Conservation (phyloP, 1,140 invertebrate genomes). For the Scaptomyza montana region DNA sequence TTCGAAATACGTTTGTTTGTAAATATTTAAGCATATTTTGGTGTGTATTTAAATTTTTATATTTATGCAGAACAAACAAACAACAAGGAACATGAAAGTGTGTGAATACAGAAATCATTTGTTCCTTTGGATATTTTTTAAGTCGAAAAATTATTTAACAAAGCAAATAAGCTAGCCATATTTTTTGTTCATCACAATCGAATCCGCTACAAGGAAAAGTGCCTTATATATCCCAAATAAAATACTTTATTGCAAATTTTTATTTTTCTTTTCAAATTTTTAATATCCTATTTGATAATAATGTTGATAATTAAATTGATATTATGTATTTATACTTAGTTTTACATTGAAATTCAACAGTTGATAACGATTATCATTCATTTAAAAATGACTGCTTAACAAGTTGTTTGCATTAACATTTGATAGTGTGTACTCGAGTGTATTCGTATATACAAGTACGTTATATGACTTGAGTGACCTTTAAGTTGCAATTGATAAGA, state of each 20-base stretch:
- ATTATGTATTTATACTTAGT: slow-evolving; percentile 20
- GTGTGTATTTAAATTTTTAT: too few relatives aligned
- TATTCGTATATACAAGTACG: slow-evolving; percentile 1
- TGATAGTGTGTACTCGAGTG: slow-evolving; percentile 32
- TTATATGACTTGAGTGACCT: not conserved
- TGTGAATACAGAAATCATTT: too few relatives aligned
- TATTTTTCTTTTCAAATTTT: slow-evolving; percentile 4
- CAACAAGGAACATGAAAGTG: too few relatives aligned
- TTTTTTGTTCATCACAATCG: too few relatives aligned
- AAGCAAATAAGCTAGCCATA: too few relatives aligned
- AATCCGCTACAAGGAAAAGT: too few relatives aligned
- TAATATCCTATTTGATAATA: not conserved
- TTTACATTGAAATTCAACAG: slow-evolving; percentile 27
- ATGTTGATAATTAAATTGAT: slow-evolving; percentile 11
- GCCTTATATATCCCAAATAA: not conserved
- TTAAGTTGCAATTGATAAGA: too few relatives aligned
- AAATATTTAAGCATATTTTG: too few relatives aligned
- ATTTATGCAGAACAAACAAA: too few relatives aligned
- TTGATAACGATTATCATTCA: slow-evolving; percentile 16
- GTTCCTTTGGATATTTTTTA: too few relatives aligned
- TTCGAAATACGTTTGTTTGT: too few relatives aligned
- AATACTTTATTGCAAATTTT: not conserved
- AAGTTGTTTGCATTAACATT: slow-evolving; percentile 42
- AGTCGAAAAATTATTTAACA: too few relatives aligned
- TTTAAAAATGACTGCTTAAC: slow-evolving; percentile 23